Evolutionary conservation across 2,888 invertebrate genomes (phyloP), one percentile per base, ranked within the genome.

Genomic region (Imbricaverruca yamaguchii): DNA sequence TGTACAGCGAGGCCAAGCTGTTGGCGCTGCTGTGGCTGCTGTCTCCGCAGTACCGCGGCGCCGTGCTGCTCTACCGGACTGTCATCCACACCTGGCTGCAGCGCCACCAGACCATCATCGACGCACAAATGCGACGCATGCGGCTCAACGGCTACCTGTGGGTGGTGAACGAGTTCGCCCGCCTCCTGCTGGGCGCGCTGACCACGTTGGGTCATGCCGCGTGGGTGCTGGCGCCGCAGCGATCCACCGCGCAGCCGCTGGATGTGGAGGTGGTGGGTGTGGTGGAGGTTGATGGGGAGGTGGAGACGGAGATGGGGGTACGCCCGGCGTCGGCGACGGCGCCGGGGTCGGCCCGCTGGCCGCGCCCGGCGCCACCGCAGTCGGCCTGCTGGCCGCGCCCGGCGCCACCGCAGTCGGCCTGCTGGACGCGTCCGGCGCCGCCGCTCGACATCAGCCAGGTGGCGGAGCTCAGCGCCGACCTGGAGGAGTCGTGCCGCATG

Each of bases 1-100:
- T 74, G 53, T 74, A 74, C 74, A 18, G 39, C 53, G 74, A 74
- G 53, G 4, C 12, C 15, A 74, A 74, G 74, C 74, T 74, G 74
- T 1, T 25, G 74, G 53, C 53, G 74, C 74, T 74, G 74, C 18
- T 74, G 74, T 74, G 74, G 74, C 21, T 74, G 74, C 53, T 74
- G 8, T 39, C 74, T 53, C 74, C 74, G 74, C 74, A 53, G 74
- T 74, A 39, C 74, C 39, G 39, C 18, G 74, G 74, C 74, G 74
- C 74, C 53, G 53, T 74, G 18, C 15, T 74, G 53, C 53, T 74
- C 15, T 74, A 74, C 74, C 39, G 74, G 18, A 53, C 13, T 53
- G 39, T 18, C 18, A 18, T 74, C 11, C 39, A 18, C 74, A 21
- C 53, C 74, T 74, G 74, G 74, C 74, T 74, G 53, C 74, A 18